Base-by-base conservation (phyloP, 2,888 invertebrate genomes). In the Apodemia hepburni region DNA sequence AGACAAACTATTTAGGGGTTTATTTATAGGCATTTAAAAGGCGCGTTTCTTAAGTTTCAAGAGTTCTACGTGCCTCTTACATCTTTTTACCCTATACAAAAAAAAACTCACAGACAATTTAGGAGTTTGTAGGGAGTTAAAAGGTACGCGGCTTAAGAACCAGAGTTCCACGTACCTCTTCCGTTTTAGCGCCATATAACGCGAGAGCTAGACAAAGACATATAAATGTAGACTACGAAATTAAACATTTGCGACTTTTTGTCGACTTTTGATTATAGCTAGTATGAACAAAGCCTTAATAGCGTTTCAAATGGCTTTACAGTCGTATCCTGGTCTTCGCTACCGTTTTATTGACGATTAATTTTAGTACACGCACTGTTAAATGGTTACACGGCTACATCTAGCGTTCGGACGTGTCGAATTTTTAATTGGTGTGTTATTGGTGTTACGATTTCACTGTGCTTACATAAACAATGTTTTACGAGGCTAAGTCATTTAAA, bases 341-440 rank as follows among this genome's bases (percentile, higher is more conserved):
- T 88, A 87, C 89, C 79, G 88, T 88, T 88, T 87, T 84, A 87
- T 87, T 66, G 80, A 73, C 84, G 80, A 85, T 86, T 84, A 84
- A 83, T 80, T 74, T 79, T 79, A 72, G 69, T 70, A 59, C 42
- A 15, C 59, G 18, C 33, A 38, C 33, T 12, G 4, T 38, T 59
- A 38, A n/a, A 57, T 57, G 57, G 57, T 57, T 27, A 12, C 57
- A 27, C 22, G 15, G 27, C 27, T 29, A 45, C 15, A 45, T 63
- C 57, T 58, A 60, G 22, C 35, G 18, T 35, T 38, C 17, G 61
- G 54, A 54, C 33, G 49, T 49, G 51, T 51, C 74, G 66, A 70
- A 73, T 72, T 66, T 68, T 63, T 75, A 75, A 76, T 76, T 75
- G 71, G 70, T 64, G 66, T 68, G 66, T 69, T 68, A 70, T 66